Conservation (phyloP, 2,797 vertebrate species). For the Sparidentex hasta region DNA sequence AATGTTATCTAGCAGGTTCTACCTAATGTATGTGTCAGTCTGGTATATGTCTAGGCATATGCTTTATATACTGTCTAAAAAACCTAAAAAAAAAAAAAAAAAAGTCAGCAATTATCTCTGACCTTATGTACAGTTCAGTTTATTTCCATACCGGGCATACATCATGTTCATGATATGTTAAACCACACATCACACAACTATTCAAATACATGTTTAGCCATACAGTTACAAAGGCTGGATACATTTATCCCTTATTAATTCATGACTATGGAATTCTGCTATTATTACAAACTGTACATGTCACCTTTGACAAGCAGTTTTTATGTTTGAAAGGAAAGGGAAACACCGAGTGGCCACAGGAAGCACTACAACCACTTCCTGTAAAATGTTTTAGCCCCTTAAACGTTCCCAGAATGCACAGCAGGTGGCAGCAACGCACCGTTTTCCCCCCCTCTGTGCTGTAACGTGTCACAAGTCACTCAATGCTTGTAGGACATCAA, state of each 20-base stretch:
- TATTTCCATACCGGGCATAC: constrained; percentile 45
- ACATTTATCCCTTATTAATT: constrained; percentile 37
- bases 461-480: background rate
- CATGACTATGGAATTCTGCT: constrained; percentile 35
- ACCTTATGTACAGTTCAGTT: constrained; percentile 64
- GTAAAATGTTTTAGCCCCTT: constrained; percentile 18
- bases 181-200: constrained; percentile 41
- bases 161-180: constrained; percentile 36
- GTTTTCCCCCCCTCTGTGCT: background rate
- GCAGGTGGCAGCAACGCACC: constrained; percentile 79
- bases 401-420: constrained; percentile 48
- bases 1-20: background rate
- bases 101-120: constrained; percentile 17
- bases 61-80: constrained; percentile 21
- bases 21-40: background rate
- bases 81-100: constrained; percentile 19
- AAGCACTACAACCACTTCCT: background rate
- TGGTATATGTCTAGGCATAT: constrained; percentile 6
- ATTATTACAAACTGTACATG: constrained; percentile 67
- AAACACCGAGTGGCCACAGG: constrained; percentile 4
- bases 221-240: constrained; percentile 18
- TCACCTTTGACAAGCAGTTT: constrained; percentile 22
- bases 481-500: background rate
- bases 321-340: constrained; percentile 9
- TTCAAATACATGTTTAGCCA: constrained; percentile 46